Conservation (phyloP, 2,888 invertebrate species). For the Aromia moschata region DNA sequence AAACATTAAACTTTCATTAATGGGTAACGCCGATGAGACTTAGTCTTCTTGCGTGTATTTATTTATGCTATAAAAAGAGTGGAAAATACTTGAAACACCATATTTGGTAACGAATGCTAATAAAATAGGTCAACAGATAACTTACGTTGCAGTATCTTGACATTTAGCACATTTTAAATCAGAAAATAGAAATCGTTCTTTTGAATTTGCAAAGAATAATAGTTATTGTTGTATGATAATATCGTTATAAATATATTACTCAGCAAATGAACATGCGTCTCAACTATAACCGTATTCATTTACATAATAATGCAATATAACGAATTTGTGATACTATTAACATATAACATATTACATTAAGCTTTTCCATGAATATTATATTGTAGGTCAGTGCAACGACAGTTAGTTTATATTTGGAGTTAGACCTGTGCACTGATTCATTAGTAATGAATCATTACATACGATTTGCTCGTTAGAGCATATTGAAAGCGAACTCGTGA, state of each 20-base stretch:
- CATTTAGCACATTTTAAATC: slow-evolving; percentile 1
- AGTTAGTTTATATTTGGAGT: slow-evolving; percentile 14
- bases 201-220: slow-evolving; percentile 1
- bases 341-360: slow-evolving; percentile 25
- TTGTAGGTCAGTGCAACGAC: slow-evolving; percentile 17
- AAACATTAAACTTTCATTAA: too few relatives aligned
- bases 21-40: too few relatives aligned
- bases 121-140: neutral
- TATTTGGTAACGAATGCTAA: neutral
- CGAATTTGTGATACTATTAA: slow-evolving; percentile 22
- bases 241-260: slow-evolving; percentile 17
- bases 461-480: too few relatives aligned
- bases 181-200: neutral
- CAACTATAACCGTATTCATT: slow-evolving; percentile 18
- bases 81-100: too few relatives aligned
- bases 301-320: slow-evolving; percentile 22
- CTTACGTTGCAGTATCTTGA: neutral
- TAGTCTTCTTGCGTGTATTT: too few relatives aligned
- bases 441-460: neutral
- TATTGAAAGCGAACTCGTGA: too few relatives aligned
- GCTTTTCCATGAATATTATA: slow-evolving; percentile 24
- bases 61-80: too few relatives aligned
- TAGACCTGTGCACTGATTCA: neutral
- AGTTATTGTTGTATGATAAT: slow-evolving; percentile 20
- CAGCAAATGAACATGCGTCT: slow-evolving; percentile 13